Conservation (phyloP, 2,113 vertebrate species). For the Mustelus asterias region DNA sequence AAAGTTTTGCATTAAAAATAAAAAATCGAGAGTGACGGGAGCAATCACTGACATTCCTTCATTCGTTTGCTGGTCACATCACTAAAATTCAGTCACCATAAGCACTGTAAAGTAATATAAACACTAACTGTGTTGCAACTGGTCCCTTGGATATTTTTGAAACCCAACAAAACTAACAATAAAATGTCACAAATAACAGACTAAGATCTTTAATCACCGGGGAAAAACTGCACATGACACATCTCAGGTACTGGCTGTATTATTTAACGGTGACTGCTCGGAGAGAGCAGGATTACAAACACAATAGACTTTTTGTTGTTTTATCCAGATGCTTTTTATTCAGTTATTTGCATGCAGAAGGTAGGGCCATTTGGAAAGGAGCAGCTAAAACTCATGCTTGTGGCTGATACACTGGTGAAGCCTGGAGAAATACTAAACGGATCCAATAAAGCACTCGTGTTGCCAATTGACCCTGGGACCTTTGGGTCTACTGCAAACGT, state of each 20-base stretch:
- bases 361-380: not conserved
- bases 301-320: not conserved
- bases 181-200: not conserved
- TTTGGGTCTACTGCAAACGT: constrained; percentile 31
- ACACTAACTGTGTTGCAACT: not conserved
- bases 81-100: not conserved
- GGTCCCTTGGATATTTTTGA: not conserved
- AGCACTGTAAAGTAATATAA: not conserved
- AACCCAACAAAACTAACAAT: not conserved
- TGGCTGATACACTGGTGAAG: constrained; percentile 20
- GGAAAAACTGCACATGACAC: not conserved
- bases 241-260: not conserved
- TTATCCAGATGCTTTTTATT: constrained; percentile 13
- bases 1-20: not conserved
- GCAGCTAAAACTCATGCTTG: constrained; percentile 29
- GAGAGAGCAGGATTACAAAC: not conserved
- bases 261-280: not conserved
- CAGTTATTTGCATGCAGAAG: constrained; percentile 34
- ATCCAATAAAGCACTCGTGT: constrained; percentile 32
- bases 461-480: constrained; percentile 27
- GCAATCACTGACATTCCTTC: not conserved
- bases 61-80: not conserved
- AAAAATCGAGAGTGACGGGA: not conserved
- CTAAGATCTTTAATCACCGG: not conserved
- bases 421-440: constrained; percentile 20